phyloP scores from a whole-genome alignment of 1,140 invertebrate genomes.

The Trichonephila inaurata region DNA sequence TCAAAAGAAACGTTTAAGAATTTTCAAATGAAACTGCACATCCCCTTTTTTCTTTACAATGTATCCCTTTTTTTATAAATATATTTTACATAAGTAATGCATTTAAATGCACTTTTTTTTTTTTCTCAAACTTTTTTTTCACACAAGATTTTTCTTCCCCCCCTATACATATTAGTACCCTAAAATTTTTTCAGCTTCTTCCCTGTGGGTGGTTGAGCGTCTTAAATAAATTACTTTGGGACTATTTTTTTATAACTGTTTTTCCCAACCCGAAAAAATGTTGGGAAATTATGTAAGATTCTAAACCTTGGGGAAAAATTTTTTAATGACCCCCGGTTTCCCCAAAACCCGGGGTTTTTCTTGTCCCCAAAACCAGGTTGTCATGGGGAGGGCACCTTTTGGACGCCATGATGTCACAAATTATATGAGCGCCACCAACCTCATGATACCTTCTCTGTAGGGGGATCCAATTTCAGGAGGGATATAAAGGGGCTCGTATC shows the following conservation, averaged over 20 bases:
- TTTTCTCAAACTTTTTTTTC: too few species aligned
- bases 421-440: conserved; percentile 77
- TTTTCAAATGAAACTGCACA: too few species aligned
- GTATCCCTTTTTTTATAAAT: too few species aligned
- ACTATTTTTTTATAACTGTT: too few species aligned
- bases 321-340: neutral
- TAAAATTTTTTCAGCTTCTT: too few species aligned
- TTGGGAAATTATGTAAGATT: neutral
- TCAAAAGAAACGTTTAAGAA: too few species aligned
- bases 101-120: too few species aligned
- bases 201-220: neutral
- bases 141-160: too few species aligned
- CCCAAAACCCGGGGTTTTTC: too few species aligned
- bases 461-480: neutral
- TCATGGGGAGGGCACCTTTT: conserved; percentile 84
- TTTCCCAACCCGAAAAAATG: neutral
- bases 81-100: too few species aligned
- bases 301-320: neutral
- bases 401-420: conserved; percentile 82
- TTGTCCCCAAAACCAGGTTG: conserved; percentile 77
- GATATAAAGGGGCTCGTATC: conserved; percentile 24
- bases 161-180: too few species aligned
- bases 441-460: neutral
- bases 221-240: neutral
- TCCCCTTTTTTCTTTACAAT: too few species aligned